phyloP scores from a whole-genome alignment of 2,113 vertebrate species.

The Polyodon spathula region DNA sequence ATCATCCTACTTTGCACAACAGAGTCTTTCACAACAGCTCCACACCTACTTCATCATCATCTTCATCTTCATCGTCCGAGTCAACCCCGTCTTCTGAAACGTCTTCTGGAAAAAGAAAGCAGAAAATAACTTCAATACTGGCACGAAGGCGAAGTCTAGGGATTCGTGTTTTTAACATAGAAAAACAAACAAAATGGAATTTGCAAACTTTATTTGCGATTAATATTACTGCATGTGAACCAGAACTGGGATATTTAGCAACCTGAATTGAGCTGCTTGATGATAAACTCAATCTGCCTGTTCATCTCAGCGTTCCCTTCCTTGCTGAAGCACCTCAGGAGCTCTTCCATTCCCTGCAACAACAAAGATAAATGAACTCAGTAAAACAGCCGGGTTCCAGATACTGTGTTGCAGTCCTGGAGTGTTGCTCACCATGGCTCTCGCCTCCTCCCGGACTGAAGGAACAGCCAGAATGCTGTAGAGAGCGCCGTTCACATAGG shows the following conservation, averaged over 20 bases:
- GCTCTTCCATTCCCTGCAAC: conserved; percentile 83
- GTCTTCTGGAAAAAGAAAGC: conserved; percentile 54
- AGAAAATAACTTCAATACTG: neutral
- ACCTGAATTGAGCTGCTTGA: conserved; percentile 89
- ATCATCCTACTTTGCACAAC: no score
- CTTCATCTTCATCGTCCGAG: conserved; percentile 83
- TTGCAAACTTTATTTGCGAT: no score
- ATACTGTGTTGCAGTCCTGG: neutral
- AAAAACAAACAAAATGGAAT: no score
- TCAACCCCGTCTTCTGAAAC: conserved; percentile 54
- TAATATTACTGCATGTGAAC: no score
- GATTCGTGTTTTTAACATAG: no score
- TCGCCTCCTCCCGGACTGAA: conserved; percentile 77
- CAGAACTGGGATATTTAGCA: conserved; percentile 8
- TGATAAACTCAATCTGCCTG: conserved; percentile 86
- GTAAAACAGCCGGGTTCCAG: neutral
- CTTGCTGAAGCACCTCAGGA: conserved; percentile 78
- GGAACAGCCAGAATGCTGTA: conserved; percentile 85
- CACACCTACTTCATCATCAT: conserved; percentile 64
- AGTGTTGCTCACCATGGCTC: conserved; percentile 76
- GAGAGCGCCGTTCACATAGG: conserved; percentile 84
- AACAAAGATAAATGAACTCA: conserved; percentile 17
- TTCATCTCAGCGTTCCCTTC: conserved; percentile 77
- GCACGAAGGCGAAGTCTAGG: no score
- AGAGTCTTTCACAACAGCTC: neutral